Base-by-base conservation (phyloP, 2,113 vertebrate genomes). In the Toxotes chatareus region DNA sequence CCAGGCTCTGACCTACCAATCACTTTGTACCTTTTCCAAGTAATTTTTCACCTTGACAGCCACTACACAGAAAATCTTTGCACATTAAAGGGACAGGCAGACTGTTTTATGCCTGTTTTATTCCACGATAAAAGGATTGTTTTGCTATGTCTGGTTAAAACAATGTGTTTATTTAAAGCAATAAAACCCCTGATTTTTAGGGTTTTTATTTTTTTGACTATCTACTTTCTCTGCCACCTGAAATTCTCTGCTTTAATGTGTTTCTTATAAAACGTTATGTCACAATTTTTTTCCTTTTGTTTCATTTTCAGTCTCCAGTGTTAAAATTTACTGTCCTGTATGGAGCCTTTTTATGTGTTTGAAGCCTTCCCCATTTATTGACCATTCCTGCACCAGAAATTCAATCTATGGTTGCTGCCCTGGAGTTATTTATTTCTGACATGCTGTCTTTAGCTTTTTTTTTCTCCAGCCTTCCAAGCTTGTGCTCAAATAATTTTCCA, bases 41-140 rank as follows among this genome's bases (percentile, higher is more conserved):
- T 66, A 4, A 83, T 90, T 84, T 89, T 86, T 89, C 73, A 86
- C 81, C 62, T 84, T 83, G 69, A 88, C 79, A 86, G 68, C 70
- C 44, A 42, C 64, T 65, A 71, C 63, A 76, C 49, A 83, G 38
- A 88, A 73, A 86, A 65, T 38, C 64, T 70, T 68, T 57, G 66
- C 65, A 64, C 49, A 80, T 79, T 81, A 79, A 78, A 80, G 63
- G 74, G 38, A 80, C 57, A 56, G 53, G 73, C 63, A 59, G 60
- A 65, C 36, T 82, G n/a, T 12, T 56, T 67, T 27, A 70, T 36
- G 13, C 59, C 16, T 73, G 60, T n/a, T 84, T 42, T 70, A 42
- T 66, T 80, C 7, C 44, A 31, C 46, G 53, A 79, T 72, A 34
- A 32, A 31, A 68, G 53, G 7, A 72, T 32, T 57, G 19, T 57